Evolutionary conservation across 1,140 invertebrate species (phyloP).

Genomic region (Ephestia elutella): DNA sequence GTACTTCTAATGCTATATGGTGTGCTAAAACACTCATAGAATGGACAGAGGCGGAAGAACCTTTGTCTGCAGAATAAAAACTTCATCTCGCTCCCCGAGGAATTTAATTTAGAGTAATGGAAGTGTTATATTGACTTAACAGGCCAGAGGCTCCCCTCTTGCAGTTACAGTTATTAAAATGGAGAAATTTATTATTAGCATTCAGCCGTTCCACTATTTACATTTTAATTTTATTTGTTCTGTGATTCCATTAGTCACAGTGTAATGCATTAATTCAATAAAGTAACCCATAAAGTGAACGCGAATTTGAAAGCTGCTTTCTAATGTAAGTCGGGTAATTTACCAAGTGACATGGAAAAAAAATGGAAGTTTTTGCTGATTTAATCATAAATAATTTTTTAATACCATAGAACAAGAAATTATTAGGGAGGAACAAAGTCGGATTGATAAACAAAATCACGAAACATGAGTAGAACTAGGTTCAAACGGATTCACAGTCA

Average conservation of each 20-base stretch:
- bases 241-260: constrained; percentile 70
- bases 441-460: no score
- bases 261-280: constrained; percentile 60
- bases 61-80: constrained; percentile 71
- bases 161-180: constrained; percentile 73
- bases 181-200: constrained; percentile 74
- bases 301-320: constrained; percentile 19
- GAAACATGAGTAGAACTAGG: no score
- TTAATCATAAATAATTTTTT: neutral
- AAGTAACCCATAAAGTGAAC: constrained; percentile 33
- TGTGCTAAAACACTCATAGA: constrained; percentile 26
- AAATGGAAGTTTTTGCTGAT: constrained; percentile 1
- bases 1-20: constrained; percentile 15
- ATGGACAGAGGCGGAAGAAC: no score
- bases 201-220: constrained; percentile 69
- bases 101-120: constrained; percentile 74
- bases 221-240: constrained; percentile 74
- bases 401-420: no score
- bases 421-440: no score
- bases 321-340: constrained; percentile 24
- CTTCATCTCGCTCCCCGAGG: constrained; percentile 70
- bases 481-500: no score
- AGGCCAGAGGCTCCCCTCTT: constrained; percentile 67
- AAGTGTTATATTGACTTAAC: constrained; percentile 75
- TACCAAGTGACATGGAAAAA: constrained; percentile 18